Evolutionary conservation across 2,888 invertebrate species (phyloP), one percentile per base, ranked within the genome.

Genomic region (Mellilla xanthometata): DNA sequence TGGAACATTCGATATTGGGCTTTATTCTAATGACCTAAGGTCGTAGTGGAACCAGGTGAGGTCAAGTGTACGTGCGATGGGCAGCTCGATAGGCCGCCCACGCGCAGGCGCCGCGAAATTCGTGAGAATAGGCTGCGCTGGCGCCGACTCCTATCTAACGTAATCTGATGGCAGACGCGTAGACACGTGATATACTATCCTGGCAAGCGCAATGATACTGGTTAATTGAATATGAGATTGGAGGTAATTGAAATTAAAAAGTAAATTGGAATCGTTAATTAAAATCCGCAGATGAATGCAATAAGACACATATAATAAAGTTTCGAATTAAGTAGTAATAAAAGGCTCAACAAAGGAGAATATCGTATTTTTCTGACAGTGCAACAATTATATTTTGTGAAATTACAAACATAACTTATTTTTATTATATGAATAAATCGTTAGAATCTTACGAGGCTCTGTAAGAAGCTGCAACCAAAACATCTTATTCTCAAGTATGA

Each of bases 31-130:
- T 42, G 60, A 38, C 56, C 64, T 74, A 78, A 64, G 62, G 62
- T 48, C 47, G 52, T 60, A 52, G 57, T 54, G 49, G 52, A 60
- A 63, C 65, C 65, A 59, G 62, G 65, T 72, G 64, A 60, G 62
- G 74, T 59, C 59, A 65, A 64, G 65, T 68, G 72, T 48, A 78
- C 78, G 78, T 75, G 81, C 68, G 85, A 85, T 85, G 83, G 76
- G 2, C 81, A 79, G 75, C 61, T 71, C 70, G 86, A 86, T 86
- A 83, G 80, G 79, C 73, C 84, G 81, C 88, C 88, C 82, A 89
- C 88, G 80, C 83, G 83, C 84, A 78, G 47, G 75, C 80, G 74
- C 76, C 79, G 87, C 85, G 75, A 85, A 85, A 84, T 87, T 88
- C 88, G 86, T 89, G 87, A 89, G 88, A 86, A 83, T 77, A 77